Evolutionary conservation across 2,113 vertebrate genomes (phyloP).

Genomic region (Pseudopipra pipra): DNA sequence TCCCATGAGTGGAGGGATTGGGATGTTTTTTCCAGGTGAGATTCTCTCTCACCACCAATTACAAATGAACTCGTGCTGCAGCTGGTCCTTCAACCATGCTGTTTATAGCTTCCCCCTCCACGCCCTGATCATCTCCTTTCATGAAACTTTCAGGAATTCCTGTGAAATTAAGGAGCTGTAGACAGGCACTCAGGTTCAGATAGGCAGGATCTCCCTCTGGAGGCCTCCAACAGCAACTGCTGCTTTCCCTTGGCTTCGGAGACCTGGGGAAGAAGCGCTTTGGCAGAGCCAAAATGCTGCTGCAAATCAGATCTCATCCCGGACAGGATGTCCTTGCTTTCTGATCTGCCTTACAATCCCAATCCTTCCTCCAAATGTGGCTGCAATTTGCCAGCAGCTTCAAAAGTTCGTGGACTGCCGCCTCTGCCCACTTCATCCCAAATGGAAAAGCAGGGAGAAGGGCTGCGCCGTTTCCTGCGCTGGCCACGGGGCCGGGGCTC

Average conservation of each 20-base stretch:
- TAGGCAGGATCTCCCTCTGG: conserved; percentile 34
- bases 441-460: background rate
- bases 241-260: background rate
- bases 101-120: background rate
- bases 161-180: background rate
- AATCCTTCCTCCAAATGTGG: background rate
- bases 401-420: background rate
- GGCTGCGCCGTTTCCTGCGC: rapidly evolving
- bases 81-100: background rate
- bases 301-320: background rate
- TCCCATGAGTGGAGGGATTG: background rate
- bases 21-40: background rate
- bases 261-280: background rate
- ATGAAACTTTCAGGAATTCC: background rate
- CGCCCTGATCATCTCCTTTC: background rate
- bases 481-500: rapidly evolving
- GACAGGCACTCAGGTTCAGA: background rate
- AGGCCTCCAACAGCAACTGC: background rate
- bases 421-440: rapidly evolving
- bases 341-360: background rate
- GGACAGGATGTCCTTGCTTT: background rate
- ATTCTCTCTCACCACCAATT: background rate
- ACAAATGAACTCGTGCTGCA: background rate
- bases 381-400: background rate
- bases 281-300: background rate